Evolutionary conservation across 2,113 vertebrate species (phyloP), one percentile per base, ranked within the genome.

Genomic region (Zosterops hypoxanthus): DNA sequence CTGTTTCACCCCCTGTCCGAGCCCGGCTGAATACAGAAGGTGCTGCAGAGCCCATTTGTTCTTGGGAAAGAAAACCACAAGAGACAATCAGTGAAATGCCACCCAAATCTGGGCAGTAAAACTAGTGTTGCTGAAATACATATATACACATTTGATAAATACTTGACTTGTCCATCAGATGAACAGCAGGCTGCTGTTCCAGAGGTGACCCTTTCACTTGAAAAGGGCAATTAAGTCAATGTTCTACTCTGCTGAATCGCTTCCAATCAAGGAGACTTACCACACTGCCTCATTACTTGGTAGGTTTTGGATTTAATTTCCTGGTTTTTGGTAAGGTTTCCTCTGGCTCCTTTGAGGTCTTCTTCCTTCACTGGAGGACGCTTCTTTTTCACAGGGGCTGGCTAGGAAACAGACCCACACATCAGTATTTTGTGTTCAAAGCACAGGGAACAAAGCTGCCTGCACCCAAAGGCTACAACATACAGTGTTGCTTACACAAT

Each of bases 221-320:
- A 29, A 53, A 56, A 53, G 12, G 23, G 71, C 15, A 53, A n/a
- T 39, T 53, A 78, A 75, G 11, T 47, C 1, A 5, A 20, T 20
- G 22, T 42, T 90, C 55, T 33, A 60, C n/a, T 72, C n/a, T 49
- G 28, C 36, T 73, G 31, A 80, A 36, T 22, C 4, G 5, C 63
- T 76, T 79, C 34, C 23, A 50, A 4, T n/a, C 19, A 26, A 47
- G 39, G 39, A 79, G 25, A 97, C 98, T 98, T 93, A 99, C 99
- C 99, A 73, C 99, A 99, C 84, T 99, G 98, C 77, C 94, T 97
- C 99, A 99, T 99, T 97, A 99, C 99, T 97, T 99, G 99, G 97
- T 99, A 99, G 49, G 99, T 99, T 97, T 99, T 99, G 90, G 99
- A 99, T 97, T 99, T 99, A 94, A 99, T 98, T 72, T 99, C 98